Conservation (phyloP, 2,797 vertebrate species). For the Pteronotus mesoamericanus region DNA sequence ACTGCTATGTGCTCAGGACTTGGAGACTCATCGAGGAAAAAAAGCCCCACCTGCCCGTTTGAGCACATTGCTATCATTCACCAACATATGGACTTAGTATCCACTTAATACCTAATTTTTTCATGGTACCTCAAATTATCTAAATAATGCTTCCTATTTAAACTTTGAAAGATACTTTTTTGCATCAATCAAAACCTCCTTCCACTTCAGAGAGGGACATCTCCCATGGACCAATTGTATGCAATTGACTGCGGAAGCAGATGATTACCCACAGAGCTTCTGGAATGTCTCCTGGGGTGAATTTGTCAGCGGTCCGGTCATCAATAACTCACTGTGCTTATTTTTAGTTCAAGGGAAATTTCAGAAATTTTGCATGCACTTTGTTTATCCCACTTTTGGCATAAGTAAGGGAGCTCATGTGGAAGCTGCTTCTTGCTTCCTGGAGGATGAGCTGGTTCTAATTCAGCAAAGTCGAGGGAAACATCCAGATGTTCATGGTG, state of each 20-base stretch:
- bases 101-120: not conserved
- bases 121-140: not conserved
- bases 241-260: constrained; percentile 40
- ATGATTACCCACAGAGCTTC: constrained; percentile 48
- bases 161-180: not conserved
- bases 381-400: constrained; percentile 50
- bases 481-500: constrained; percentile 43
- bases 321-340: constrained; percentile 67
- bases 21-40: not conserved
- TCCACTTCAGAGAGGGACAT: not conserved
- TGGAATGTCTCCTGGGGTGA: constrained; percentile 49
- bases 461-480: constrained; percentile 72
- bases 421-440: constrained; percentile 64
- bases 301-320: constrained; percentile 73
- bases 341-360: constrained; percentile 73
- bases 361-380: constrained; percentile 67
- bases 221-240: not conserved
- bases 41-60: not conserved
- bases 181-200: not conserved
- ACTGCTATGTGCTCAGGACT: not conserved
- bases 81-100: not conserved
- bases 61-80: not conserved
- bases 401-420: constrained; percentile 43
- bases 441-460: constrained; percentile 71
- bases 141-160: not conserved